Conservation (phyloP, 2,797 vertebrate species). For the Hipposideros larvatus region DNA sequence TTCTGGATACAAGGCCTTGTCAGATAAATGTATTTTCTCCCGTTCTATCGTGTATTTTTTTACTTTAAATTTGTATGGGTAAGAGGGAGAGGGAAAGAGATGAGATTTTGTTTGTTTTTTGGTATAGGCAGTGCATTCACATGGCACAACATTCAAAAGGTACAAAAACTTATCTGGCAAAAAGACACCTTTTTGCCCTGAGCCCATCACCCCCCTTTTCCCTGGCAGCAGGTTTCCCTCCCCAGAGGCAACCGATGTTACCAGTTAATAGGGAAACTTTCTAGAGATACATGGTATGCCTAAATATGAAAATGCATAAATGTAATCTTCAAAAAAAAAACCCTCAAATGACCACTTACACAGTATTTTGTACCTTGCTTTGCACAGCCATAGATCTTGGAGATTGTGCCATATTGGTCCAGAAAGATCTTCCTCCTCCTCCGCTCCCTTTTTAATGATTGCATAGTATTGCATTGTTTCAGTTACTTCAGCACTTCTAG, state of each 20-base stretch:
- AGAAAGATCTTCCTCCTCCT: not conserved
- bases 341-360: not conserved
- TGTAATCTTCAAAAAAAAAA: not conserved
- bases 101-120: not conserved
- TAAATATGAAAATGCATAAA: not conserved
- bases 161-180: not conserved
- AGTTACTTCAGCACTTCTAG: not conserved
- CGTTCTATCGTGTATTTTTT: not conserved
- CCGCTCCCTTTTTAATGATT: not conserved
- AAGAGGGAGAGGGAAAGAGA: not conserved
- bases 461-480: not conserved
- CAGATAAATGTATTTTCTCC: not conserved
- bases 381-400: not conserved
- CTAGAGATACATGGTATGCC: not conserved
- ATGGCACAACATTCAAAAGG: conserved; percentile 17
- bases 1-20: not conserved
- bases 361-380: not conserved
- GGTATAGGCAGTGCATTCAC: not conserved
- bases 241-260: not conserved
- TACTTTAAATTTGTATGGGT: not conserved
- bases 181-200: not conserved
- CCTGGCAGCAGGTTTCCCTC: not conserved
- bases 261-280: not conserved
- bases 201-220: not conserved
- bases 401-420: not conserved